Base-by-base conservation (phyloP, 2,888 invertebrate genomes). In the Cheilosia urbana region DNA sequence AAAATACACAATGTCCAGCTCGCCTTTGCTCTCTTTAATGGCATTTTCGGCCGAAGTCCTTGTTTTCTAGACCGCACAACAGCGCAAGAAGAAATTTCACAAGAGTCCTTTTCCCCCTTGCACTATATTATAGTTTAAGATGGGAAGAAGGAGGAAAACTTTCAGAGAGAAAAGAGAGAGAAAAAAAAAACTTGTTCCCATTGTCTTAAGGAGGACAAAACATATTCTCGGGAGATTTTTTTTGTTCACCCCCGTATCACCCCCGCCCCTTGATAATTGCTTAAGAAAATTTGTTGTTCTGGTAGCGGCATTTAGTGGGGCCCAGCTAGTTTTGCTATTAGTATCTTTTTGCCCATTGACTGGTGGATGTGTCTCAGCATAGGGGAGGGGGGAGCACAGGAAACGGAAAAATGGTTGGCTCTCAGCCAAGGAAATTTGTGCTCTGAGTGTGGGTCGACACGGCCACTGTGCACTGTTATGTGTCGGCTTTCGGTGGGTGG, bases 301-400 rank as follows among this genome's bases (percentile, higher is more conserved):
- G 69, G 66, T 68, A 68, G 80, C 62, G 68, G 45, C 68, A 63
- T 73, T 73, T 80, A 73, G 62, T 75, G 66, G 6, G 69, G 60
- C 69, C 69, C 62, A 77, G 40, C 62, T 75, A 75, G 34, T 75
- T 75, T 45, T 47, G 63, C 65, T 60, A 53, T 69, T 55, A 17
- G 53, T 62, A 62, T 73, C 15, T 30, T 40, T 73, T 80, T 66
- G 24, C 66, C 58, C 72, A 60, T 73, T 60, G 63, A 78, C 63
- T 57, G 47, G 13, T 51, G 24, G 21, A 30, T 17, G 62, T 19
- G 49, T 6, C 24, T 15, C 53, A 30, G 24, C 15, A 15, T 24
- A 24, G 27, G n/a, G 19, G 11, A 13, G 24, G 2, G 24, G 24
- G 24, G 27, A 1, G 27, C 27, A 27, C 2, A 15, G 42, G 24